A percentile compares a stretch with the other conserved stretches of the same genome.
phyloP scores from a whole-genome alignment of 2,888 invertebrate species.

The Spilosoma lubricipeda region DNA sequence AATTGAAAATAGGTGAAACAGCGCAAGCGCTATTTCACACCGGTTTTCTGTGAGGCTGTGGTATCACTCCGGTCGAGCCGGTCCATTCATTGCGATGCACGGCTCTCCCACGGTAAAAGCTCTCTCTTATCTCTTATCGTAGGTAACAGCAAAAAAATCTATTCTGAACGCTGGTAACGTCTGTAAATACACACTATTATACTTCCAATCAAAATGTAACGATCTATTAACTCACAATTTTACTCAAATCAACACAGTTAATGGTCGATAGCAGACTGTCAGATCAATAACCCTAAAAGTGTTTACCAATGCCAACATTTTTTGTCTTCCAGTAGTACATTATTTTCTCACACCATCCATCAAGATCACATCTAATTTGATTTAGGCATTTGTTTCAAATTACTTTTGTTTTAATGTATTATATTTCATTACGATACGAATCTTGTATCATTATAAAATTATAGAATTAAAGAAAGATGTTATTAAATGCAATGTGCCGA shows the following conservation, averaged over 20 bases:
- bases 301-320: constrained; percentile 46
- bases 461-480: not conserved
- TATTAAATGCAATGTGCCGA: not conserved
- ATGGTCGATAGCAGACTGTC: constrained; percentile 17
- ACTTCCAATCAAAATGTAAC: constrained; percentile 13
- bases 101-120: too few relatives aligned
- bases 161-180: constrained; percentile 4
- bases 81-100: too few relatives aligned
- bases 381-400: constrained; percentile 61
- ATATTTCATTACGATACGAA: constrained; percentile 32
- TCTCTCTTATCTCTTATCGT: not conserved
- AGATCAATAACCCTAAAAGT: constrained; percentile 53
- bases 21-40: too few relatives aligned
- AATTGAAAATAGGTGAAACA: too few relatives aligned
- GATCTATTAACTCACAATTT: constrained; percentile 11
- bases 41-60: too few relatives aligned
- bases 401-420: constrained; percentile 53
- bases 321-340: constrained; percentile 47
- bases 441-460: constrained; percentile 10
- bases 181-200: constrained; percentile 7
- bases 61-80: too few relatives aligned
- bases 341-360: constrained; percentile 66
- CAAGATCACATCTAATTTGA: constrained; percentile 67
- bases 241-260: constrained; percentile 27
- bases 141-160: not conserved